phyloP scores from a whole-genome alignment of 2,797 vertebrate species.

The Distichodus sexfasciatus region DNA sequence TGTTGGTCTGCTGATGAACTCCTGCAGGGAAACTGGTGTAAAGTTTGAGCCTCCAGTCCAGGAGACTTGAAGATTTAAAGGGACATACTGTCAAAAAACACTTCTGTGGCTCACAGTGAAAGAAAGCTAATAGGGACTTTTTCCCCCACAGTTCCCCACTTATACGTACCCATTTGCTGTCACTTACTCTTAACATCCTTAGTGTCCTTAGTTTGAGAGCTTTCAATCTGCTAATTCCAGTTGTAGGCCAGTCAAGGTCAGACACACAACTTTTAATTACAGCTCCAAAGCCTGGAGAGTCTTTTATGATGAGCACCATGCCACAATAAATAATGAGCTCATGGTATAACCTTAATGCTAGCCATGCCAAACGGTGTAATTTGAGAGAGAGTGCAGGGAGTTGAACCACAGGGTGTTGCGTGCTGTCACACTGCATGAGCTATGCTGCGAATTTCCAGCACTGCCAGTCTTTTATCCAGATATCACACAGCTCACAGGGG shows the following conservation, averaged over 20 bases:
- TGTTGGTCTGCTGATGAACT: conserved; percentile 29
- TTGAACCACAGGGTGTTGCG: neutral
- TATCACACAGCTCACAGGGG: neutral
- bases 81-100: no score
- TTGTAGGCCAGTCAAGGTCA: conserved; percentile 19
- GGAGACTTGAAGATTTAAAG: conserved; percentile 45
- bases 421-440: neutral
- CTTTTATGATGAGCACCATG: neutral
- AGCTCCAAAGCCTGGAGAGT: neutral
- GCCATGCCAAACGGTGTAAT: neutral
- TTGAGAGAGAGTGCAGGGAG: neutral
- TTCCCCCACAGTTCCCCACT: no score
- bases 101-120: no score
- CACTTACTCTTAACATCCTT: no score
- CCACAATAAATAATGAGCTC: neutral
- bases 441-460: neutral
- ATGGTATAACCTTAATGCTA: neutral
- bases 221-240: neutral
- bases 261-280: neutral
- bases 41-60: conserved; percentile 47
- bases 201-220: no score
- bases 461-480: neutral
- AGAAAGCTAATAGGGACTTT: no score
- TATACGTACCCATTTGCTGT: no score
- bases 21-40: conserved; percentile 34